Conservation (phyloP, 2,113 vertebrate species). For the Corvus moneduloides region DNA sequence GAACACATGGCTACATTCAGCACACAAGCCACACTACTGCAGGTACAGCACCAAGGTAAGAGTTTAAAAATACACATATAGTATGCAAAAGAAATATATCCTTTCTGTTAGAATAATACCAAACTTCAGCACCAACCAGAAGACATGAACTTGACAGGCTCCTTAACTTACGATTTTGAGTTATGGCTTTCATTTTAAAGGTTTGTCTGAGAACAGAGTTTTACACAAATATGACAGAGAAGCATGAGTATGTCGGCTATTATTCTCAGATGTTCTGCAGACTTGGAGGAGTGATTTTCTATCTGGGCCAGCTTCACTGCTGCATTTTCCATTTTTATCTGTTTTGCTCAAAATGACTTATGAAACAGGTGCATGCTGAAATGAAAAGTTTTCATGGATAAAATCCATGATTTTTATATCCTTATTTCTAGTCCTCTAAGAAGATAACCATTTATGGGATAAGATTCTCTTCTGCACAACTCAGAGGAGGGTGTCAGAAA, state of each 20-base stretch:
- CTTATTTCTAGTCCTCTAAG: slow-evolving; percentile 2
- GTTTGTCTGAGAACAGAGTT: neutral
- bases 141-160: neutral
- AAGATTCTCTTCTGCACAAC: slow-evolving; percentile 7
- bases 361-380: slow-evolving; percentile 45
- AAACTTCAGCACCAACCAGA: neutral
- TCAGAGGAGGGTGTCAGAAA: neutral
- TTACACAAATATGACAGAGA: neutral
- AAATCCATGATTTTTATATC: slow-evolving; percentile 49
- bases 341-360: slow-evolving; percentile 24
- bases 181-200: slow-evolving; percentile 18
- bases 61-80: neutral
- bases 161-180: neutral
- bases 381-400: slow-evolving; percentile 48
- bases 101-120: neutral
- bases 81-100: neutral
- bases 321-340: slow-evolving; percentile 44
- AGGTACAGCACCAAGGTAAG: neutral
- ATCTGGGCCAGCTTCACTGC: slow-evolving; percentile 17
- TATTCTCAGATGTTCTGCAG: slow-evolving; percentile 34
- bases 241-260: slow-evolving; percentile 5
- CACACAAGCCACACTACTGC: neutral
- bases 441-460: slow-evolving; percentile 46
- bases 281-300: slow-evolving; percentile 19
- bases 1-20: neutral